phyloP scores from a whole-genome alignment of 2,797 vertebrate genomes.

The Parambassis ranga region DNA sequence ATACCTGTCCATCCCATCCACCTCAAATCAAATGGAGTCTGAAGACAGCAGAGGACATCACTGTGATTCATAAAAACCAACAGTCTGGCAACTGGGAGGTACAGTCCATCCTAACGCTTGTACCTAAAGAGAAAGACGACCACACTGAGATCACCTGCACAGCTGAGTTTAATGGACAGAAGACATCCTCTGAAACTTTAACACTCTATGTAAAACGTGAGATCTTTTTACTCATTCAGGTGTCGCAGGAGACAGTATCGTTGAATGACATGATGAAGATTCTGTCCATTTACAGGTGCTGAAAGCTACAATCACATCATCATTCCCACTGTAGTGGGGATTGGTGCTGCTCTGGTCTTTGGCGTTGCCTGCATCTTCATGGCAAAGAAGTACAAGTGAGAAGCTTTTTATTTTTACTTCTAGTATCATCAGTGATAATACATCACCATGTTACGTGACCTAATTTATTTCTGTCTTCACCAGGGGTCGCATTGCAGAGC shows the following conservation, averaged over 20 bases:
- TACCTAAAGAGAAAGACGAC: slow-evolving; percentile 45
- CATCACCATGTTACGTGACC: too few relatives aligned
- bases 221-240: slow-evolving; percentile 11
- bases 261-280: too few relatives aligned
- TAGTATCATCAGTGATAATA: too few relatives aligned
- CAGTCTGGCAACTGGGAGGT: slow-evolving; percentile 46
- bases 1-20: slow-evolving; percentile 57
- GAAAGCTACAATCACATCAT: slow-evolving; percentile 64
- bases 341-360: slow-evolving; percentile 45
- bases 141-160: slow-evolving; percentile 52
- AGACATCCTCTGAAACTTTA: accelerated
- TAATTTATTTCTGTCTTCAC: neutral
- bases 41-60: accelerated
- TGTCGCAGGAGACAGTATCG: too few relatives aligned
- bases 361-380: slow-evolving; percentile 56
- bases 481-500: slow-evolving; percentile 64
- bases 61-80: neutral
- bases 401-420: too few relatives aligned
- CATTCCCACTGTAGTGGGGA: slow-evolving; percentile 52
- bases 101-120: slow-evolving; percentile 54
- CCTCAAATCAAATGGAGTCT: slow-evolving; percentile 64
- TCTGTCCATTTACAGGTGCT: slow-evolving; percentile 45
- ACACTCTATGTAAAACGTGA: slow-evolving; percentile 67
- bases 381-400: slow-evolving; percentile 73
- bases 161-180: neutral